phyloP scores from a whole-genome alignment of 1,140 invertebrate genomes.

The Tetranychus urticae region DNA sequence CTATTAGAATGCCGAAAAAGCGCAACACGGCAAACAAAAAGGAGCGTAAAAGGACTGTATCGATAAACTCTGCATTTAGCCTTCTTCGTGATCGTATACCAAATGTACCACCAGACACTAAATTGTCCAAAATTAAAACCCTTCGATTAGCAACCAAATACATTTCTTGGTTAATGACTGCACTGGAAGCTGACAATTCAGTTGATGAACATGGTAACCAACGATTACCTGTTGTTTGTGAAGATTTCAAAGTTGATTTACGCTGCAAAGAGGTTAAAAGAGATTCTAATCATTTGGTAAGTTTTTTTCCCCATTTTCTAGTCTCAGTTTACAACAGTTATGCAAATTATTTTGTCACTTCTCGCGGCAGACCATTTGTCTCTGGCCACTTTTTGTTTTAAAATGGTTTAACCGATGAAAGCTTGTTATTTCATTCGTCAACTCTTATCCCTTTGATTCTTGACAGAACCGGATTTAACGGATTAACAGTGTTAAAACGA shows the following conservation, averaged over 20 bases:
- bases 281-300: not conserved
- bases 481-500: too few relatives aligned
- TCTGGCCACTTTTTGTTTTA: too few relatives aligned
- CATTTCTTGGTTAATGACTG: slow-evolving; percentile 26
- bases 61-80: slow-evolving; percentile 82
- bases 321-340: too few relatives aligned
- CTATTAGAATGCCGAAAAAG: slow-evolving; percentile 4
- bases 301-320: not conserved
- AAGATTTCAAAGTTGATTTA: slow-evolving; percentile 18
- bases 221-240: not conserved
- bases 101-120: slow-evolving; percentile 81
- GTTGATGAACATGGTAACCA: not conserved
- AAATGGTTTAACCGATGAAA: too few relatives aligned
- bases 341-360: too few relatives aligned
- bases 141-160: slow-evolving; percentile 27
- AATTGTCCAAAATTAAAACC: slow-evolving; percentile 38
- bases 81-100: slow-evolving; percentile 77
- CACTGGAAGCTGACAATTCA: slow-evolving; percentile 25
- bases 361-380: too few relatives aligned
- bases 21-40: slow-evolving; percentile 54
- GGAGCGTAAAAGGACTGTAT: slow-evolving; percentile 62
- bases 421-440: too few relatives aligned
- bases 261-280: slow-evolving; percentile 19
- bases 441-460: too few relatives aligned
- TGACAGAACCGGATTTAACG: too few relatives aligned